Evolutionary conservation across 1,140 invertebrate species (phyloP).

Genomic region (Microvelia longipes): DNA sequence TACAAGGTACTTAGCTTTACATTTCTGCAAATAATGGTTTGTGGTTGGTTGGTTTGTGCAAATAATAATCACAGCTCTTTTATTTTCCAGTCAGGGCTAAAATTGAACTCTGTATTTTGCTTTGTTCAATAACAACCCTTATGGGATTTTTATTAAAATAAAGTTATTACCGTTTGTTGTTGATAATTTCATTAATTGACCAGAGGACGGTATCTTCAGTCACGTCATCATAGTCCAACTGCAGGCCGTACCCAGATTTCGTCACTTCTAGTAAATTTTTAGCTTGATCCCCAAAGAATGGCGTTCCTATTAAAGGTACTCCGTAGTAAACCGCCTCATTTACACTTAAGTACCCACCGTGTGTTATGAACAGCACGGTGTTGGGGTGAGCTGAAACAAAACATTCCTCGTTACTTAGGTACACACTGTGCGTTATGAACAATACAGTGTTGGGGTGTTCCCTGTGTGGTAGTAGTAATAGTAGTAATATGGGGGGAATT

Average conservation of each 20-base stretch:
- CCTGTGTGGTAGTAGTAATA: too few relatives aligned
- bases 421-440: background rate
- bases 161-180: background rate
- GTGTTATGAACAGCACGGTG: slow-evolving; percentile 42
- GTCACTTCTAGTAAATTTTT: slow-evolving; percentile 28
- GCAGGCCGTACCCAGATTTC: slow-evolving; percentile 18
- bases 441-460: too few relatives aligned
- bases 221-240: slow-evolving; percentile 12
- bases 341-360: slow-evolving; percentile 50
- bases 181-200: slow-evolving; percentile 3
- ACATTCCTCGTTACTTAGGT: too few relatives aligned
- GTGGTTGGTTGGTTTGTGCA: too few relatives aligned
- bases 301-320: slow-evolving; percentile 50
- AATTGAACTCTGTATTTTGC: too few relatives aligned
- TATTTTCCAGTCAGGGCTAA: too few relatives aligned
- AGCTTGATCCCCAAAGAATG: slow-evolving; percentile 45
- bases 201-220: slow-evolving; percentile 6
- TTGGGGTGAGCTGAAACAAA: slow-evolving; percentile 18
- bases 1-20: too few relatives aligned
- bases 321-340: slow-evolving; percentile 52
- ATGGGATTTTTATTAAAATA: too few relatives aligned
- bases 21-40: too few relatives aligned
- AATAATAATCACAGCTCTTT: too few relatives aligned
- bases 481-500: too few relatives aligned
- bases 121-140: too few relatives aligned